Base-by-base conservation (phyloP, 1,140 invertebrate genomes). In the Tetragonula clypearis region DNA sequence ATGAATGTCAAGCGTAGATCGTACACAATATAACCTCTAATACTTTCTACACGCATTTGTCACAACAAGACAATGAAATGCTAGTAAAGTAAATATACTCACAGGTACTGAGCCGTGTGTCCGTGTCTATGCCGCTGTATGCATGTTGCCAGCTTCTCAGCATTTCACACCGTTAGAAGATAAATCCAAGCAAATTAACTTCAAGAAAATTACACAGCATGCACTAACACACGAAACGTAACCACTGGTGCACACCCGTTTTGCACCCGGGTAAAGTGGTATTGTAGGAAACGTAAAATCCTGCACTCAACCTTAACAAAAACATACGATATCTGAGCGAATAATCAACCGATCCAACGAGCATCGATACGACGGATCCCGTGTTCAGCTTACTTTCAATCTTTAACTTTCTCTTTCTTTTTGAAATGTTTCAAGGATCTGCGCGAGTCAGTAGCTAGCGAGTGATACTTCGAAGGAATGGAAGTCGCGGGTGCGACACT, bases 91-190 rank as follows among this genome's bases (percentile, higher is more conserved):
- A 30, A 30, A 30, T 30, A 74, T 53, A 91, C 93, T 93, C 71
- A 93, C 93, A 91, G 87, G 82, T 92, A 85, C 82, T 56, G 76
- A 82, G 86, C 90, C 86, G 91, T 82, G 88, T 89, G 82, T 91
- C 86, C 84, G 88, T 87, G 88, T 86, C 89, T 93, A 93, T 86
- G 82, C 86, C 89, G 88, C 87, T 86, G 68, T 85, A 90, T 41
- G 85, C 92, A 92, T 93, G 81, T 88, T 87, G 90, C 90, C 90
- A 92, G 84, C 92, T 91, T 81, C 90, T 93, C 92, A 92, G 93
- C 93, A 94, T 94, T 88, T 93, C 93, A 93, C 93, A 84, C 86
- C 85, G 85, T 89, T 88, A 75, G 68, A 53, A 82, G 78, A 87
- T 83, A 88, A 88, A 90, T 82, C 86, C 81, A 84, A 68, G 72